These are phyloP conservation scores for Synanthedon formicaeformis DNA, from an alignment of 2,888 invertebrate species.

Conservation along the genomic window DNA sequence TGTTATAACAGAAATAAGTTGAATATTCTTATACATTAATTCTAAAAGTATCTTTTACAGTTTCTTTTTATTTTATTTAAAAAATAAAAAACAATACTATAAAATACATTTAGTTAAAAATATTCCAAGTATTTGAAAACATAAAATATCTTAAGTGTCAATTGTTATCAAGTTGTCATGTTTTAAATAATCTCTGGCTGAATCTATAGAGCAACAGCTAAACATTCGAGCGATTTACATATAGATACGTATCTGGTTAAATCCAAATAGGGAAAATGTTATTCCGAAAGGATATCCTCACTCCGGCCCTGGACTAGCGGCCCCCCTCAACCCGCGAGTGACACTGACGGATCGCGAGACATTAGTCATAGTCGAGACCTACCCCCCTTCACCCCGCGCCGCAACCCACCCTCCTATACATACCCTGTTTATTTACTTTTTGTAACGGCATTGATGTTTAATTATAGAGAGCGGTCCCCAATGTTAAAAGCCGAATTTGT, in stretches of 20 bases:
- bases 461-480: conserved; percentile 61
- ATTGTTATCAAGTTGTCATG: conserved; percentile 1
- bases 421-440: conserved; percentile 70
- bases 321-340: conserved; percentile 61
- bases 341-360: conserved; percentile 77
- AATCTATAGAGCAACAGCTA: conserved; percentile 7
- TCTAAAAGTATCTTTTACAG: too few relatives aligned
- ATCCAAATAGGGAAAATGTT: conserved; percentile 56
- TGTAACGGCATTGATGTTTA: conserved; percentile 71
- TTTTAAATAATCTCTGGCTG: conserved; percentile 12
- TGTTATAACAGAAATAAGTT: too few relatives aligned
- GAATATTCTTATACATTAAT: too few relatives aligned
- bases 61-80: too few relatives aligned
- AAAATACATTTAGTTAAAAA: too few relatives aligned
- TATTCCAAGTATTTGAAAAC: too few relatives aligned
- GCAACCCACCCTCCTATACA: conserved; percentile 47
- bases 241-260: conserved; percentile 50
- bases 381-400: conserved; percentile 49
- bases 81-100: too few relatives aligned
- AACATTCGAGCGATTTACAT: conserved; percentile 48
- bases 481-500: conserved; percentile 50
- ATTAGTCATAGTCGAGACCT: conserved; percentile 77
- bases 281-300: conserved; percentile 53
- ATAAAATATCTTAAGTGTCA: background rate
- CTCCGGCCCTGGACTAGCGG: conserved; percentile 58